These are phyloP conservation scores for Lithophane ornitopus DNA, from an alignment of 2,888 invertebrate genomes.

Conservation along the genomic window DNA sequence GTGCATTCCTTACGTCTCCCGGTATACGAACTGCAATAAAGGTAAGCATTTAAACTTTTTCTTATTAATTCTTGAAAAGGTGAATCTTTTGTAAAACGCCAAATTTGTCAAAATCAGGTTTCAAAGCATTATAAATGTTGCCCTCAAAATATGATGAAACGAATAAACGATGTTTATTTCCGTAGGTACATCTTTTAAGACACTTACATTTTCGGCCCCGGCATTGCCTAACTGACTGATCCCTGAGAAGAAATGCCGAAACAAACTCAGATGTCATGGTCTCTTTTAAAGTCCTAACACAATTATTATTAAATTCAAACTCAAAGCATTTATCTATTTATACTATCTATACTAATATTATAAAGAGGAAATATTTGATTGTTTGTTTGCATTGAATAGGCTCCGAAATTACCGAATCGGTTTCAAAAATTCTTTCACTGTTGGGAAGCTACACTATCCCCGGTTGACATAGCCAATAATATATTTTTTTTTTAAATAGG, in stretches of 20 bases:
- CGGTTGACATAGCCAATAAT: no score
- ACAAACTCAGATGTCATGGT: neutral
- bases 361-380: no score
- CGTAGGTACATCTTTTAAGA: neutral
- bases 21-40: conserved; percentile 80
- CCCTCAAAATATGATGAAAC: neutral
- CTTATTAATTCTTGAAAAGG: no score
- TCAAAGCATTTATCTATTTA: no score
- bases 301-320: no score
- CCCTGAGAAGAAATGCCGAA: neutral
- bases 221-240: no score
- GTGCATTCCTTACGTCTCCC: conserved; percentile 81
- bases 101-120: neutral
- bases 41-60: conserved; percentile 67
- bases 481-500: no score
- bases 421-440: no score
- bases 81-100: neutral
- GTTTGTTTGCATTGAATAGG: no score
- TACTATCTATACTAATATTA: no score
- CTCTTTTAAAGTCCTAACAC: neutral
- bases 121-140: neutral
- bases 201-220: neutral
- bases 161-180: neutral
- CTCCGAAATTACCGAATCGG: no score
- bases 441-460: no score